A percentile compares a stretch with the other conserved stretches of the same genome.
Conservation (phyloP, 1,140 invertebrate species). For the Temnothorax longispinosus region DNA sequence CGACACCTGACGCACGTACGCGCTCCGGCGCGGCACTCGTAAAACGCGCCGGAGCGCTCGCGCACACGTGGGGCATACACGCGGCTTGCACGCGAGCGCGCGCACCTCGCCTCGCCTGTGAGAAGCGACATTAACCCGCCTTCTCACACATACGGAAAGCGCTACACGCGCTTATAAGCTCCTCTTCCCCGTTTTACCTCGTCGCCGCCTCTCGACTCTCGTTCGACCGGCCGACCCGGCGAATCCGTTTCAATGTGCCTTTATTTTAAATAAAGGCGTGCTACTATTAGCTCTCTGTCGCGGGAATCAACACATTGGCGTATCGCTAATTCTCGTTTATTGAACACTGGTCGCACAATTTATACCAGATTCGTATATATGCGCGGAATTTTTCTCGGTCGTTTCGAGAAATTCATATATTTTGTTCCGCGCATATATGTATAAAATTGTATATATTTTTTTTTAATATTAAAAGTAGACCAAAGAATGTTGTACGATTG, state of each 20-base stretch:
- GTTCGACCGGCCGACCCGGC: background rate
- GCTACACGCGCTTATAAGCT: background rate
- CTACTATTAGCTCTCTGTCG: background rate
- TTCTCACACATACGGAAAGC: conserved; percentile 79
- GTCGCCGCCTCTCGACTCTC: background rate
- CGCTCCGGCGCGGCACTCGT: conserved; percentile 1
- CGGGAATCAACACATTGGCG: background rate
- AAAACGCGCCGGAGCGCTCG: conserved; percentile 29
- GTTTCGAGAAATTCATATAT: background rate
- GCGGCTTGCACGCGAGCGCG: conserved; percentile 42
- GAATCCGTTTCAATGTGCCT: conserved; percentile 25
- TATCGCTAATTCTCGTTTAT: background rate
- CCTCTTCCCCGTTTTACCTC: conserved; percentile 16
- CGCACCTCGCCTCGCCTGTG: conserved; percentile 66
- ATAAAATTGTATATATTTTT: background rate
- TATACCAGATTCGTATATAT: background rate
- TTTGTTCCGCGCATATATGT: too few relatives aligned
- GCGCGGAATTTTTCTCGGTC: too few relatives aligned
- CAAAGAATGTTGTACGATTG: background rate
- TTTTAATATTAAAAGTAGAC: background rate
- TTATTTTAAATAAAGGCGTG: background rate
- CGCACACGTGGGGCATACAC: conserved; percentile 34
- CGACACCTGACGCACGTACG: conserved; percentile 81
- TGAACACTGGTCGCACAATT: too few relatives aligned
- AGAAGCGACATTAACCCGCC: conserved; percentile 83